Evolutionary conservation across 2,888 invertebrate genomes (phyloP).

Genomic region (Eupithecia abbreviata): DNA sequence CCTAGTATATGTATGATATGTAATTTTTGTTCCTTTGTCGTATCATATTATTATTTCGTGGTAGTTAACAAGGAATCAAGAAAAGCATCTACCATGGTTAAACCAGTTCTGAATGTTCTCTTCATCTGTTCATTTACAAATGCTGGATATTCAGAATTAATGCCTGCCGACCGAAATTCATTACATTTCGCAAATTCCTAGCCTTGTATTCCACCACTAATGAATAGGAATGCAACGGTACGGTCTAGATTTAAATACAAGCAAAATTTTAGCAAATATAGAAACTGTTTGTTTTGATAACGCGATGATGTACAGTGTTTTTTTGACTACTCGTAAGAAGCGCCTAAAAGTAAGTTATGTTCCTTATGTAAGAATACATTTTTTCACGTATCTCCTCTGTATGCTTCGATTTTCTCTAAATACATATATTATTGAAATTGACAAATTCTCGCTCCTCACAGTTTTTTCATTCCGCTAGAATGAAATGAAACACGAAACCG

Average conservation of each 20-base stretch:
- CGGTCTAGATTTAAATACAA: background rate
- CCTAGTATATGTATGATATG: too few species aligned
- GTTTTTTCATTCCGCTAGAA: too few species aligned
- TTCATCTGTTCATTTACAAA: background rate
- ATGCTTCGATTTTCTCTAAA: too few species aligned
- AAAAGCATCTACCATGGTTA: background rate
- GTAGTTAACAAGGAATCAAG: slow-evolving; percentile 22
- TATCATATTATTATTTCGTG: background rate
- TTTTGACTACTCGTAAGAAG: too few species aligned
- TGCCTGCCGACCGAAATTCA: background rate
- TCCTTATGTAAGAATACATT: too few species aligned
- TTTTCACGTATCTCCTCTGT: too few species aligned
- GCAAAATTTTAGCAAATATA: background rate
- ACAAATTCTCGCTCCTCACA: too few species aligned
- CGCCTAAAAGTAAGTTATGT: too few species aligned
- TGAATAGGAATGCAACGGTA: background rate
- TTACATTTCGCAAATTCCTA: background rate
- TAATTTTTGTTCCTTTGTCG: background rate
- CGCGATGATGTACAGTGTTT: background rate
- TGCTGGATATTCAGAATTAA: background rate
- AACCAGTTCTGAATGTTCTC: background rate
- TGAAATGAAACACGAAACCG: too few species aligned
- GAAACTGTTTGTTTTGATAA: background rate
- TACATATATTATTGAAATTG: too few species aligned
- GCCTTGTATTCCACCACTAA: background rate